A percentile compares a stretch with the other conserved stretches of the same genome.
Evolutionary conservation across 2,888 invertebrate species (phyloP).

Genomic region (Xanthorhoe designata): DNA sequence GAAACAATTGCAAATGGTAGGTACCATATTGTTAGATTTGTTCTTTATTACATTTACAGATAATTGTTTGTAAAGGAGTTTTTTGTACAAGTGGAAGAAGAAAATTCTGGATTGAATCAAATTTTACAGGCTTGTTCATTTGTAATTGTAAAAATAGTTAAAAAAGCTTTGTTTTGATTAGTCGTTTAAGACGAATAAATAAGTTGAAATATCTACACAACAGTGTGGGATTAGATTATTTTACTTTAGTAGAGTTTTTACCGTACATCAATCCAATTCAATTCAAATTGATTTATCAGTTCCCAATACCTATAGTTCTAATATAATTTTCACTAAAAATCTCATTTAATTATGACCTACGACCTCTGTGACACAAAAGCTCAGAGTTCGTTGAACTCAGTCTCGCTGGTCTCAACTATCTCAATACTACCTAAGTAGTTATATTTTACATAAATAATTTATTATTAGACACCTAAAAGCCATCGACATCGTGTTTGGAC

Average conservation of each 20-base stretch:
- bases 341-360: slow-evolving; percentile 30
- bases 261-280: background rate
- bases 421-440: slow-evolving; percentile 35
- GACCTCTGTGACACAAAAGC: slow-evolving; percentile 33
- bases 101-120: too few relatives aligned
- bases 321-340: background rate
- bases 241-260: background rate
- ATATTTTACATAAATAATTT: slow-evolving; percentile 45
- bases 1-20: too few relatives aligned
- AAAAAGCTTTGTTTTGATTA: too few relatives aligned
- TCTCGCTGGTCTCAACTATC: slow-evolving; percentile 18
- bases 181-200: too few relatives aligned
- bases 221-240: background rate
- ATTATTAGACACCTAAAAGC: slow-evolving; percentile 56
- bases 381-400: slow-evolving; percentile 34
- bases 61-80: too few relatives aligned
- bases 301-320: slow-evolving; percentile 1
- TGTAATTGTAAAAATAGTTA: too few relatives aligned
- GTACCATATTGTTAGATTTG: too few relatives aligned
- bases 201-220: too few relatives aligned
- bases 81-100: too few relatives aligned
- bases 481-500: slow-evolving; percentile 62
- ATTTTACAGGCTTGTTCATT: too few relatives aligned
- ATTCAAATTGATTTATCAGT: background rate
- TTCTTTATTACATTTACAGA: too few relatives aligned